These are phyloP conservation scores for Catharus bicknelli DNA, from an alignment of 2,113 vertebrate species.

Conservation along the genomic window DNA sequence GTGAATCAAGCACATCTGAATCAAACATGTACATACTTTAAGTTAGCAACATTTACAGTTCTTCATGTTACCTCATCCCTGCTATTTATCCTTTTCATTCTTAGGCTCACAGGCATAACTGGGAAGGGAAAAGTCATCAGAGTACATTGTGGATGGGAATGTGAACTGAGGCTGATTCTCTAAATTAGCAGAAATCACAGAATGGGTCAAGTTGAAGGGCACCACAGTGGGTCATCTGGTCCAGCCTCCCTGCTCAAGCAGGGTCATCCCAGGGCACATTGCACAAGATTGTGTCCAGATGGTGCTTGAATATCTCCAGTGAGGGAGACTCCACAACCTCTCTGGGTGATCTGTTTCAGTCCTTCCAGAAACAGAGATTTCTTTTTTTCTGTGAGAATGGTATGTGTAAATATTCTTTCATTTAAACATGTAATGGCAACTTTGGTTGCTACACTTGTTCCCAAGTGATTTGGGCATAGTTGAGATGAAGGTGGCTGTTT, in stretches of 20 bases:
- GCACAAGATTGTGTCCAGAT: neutral
- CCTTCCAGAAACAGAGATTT: neutral
- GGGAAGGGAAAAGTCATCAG: neutral
- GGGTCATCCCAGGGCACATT: neutral
- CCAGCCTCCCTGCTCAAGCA: neutral
- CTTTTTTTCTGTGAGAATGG: neutral
- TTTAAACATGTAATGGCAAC: neutral
- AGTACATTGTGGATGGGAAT: neutral
- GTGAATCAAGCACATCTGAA: neutral
- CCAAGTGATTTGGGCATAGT: neutral
- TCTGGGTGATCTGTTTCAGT: neutral
- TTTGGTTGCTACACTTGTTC: neutral
- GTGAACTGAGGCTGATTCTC: neutral
- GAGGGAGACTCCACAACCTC: neutral
- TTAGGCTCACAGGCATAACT: neutral
- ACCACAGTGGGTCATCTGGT: neutral
- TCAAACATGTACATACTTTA: rapidly evolving
- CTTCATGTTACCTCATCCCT: neutral
- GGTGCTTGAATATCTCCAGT: neutral
- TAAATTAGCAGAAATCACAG: neutral
- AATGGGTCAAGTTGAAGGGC: neutral
- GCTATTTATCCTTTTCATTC: neutral
- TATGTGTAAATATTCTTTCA: rapidly evolving
- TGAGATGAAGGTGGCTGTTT: neutral
- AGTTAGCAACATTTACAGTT: neutral